A percentile compares a stretch with the other conserved stretches of the same genome.
Conservation (phyloP, 2,797 vertebrate species). For the Enteromius trimaculatus region DNA sequence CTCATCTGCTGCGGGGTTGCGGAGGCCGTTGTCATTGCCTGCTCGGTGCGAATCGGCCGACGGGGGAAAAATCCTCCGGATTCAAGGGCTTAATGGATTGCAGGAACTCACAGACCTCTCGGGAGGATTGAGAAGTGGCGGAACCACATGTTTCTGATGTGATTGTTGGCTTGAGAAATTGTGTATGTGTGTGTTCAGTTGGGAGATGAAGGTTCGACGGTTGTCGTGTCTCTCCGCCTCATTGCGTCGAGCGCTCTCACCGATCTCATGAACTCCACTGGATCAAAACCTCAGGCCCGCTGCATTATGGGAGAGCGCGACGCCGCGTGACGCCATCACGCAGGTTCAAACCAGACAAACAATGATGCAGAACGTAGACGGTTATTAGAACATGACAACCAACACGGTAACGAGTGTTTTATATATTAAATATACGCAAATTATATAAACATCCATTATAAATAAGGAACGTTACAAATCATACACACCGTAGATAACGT, state of each 20-base stretch:
- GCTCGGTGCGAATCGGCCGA: conserved; percentile 84
- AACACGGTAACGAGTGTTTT: neutral
- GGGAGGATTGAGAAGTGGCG: conserved; percentile 64
- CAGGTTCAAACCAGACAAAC: conserved; percentile 62
- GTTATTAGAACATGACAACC: neutral
- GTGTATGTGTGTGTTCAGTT: conserved; percentile 53
- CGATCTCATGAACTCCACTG: conserved; percentile 66
- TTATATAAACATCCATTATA: neutral
- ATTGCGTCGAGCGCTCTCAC: conserved; percentile 65
- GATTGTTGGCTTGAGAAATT: conserved; percentile 61
- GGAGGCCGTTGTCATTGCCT: conserved; percentile 98
- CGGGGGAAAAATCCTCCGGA: conserved; percentile 85
- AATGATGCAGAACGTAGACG: neutral
- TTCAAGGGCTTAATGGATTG: conserved; percentile 67
- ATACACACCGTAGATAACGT: neutral
- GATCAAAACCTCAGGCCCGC: conserved; percentile 54
- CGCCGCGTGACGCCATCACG: conserved; percentile 53
- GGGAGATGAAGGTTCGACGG: conserved; percentile 49
- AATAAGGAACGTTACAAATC: neutral
- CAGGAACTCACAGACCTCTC: conserved; percentile 75
- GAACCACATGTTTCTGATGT: conserved; percentile 75
- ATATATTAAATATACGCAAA: neutral
- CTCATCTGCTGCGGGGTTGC: conserved; percentile 98
- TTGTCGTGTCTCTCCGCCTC: conserved; percentile 62
- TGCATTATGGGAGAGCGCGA: conserved; percentile 63